Conservation (phyloP, 2,888 invertebrate genomes). For the Parelbella ahira region DNA sequence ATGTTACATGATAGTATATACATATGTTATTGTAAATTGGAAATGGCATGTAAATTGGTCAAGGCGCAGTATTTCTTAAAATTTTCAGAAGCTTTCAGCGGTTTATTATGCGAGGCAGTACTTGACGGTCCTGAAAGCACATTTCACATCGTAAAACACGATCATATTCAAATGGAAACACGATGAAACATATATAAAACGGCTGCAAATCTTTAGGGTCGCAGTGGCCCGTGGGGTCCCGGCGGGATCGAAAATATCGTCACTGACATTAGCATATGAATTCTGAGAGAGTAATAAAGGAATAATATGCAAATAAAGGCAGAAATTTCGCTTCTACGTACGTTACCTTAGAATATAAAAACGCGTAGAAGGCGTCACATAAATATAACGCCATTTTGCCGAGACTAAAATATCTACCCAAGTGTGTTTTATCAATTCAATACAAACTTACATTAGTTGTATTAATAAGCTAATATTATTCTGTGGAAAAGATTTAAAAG, state of each 20-base stretch:
- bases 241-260: conserved; percentile 53
- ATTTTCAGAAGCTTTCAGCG: conserved; percentile 15
- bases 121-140: conserved; percentile 13
- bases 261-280: conserved; percentile 65
- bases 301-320: conserved; percentile 68
- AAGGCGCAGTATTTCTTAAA: too few species aligned
- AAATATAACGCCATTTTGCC: too few species aligned
- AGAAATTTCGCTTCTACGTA: conserved; percentile 21
- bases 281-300: conserved; percentile 66
- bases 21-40: too few species aligned
- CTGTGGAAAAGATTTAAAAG: too few species aligned
- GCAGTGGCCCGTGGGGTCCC: conserved; percentile 41
- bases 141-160: conserved; percentile 19
- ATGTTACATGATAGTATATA: too few species aligned
- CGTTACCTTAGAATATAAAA: neutral
- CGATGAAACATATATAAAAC: conserved; percentile 35
- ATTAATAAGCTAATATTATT: too few species aligned
- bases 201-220: conserved; percentile 50
- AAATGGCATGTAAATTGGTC: too few species aligned
- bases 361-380: neutral
- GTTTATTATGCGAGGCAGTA: conserved; percentile 16
- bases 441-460: too few species aligned
- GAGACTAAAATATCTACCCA: too few species aligned
- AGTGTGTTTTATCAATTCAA: too few species aligned
- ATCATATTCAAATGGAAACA: conserved; percentile 31